phyloP scores from a whole-genome alignment of 2,797 vertebrate species.

The Sebastes iracundus region DNA sequence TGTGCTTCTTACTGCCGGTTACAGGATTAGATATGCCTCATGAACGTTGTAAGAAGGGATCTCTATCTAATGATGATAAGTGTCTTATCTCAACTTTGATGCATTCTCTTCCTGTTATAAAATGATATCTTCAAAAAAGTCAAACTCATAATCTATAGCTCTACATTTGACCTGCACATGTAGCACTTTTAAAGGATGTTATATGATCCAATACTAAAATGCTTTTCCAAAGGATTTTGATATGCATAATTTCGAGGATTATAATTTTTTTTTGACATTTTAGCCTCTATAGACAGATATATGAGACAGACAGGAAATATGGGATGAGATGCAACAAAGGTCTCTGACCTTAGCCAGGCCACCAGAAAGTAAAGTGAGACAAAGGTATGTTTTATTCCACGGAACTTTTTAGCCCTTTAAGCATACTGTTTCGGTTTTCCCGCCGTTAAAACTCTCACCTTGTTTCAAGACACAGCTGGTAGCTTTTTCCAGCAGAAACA shows the following conservation, averaged over 20 bases:
- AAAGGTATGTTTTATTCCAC: too few species aligned
- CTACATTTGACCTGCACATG: too few species aligned
- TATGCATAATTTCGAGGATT: neutral
- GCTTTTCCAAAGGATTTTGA: neutral
- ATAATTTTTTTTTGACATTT: neutral
- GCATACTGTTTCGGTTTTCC: too few species aligned
- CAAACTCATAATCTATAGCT: neutral
- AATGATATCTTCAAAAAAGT: neutral
- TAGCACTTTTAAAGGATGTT: neutral
- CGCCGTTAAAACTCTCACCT: too few species aligned
- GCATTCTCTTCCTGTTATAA: neutral
- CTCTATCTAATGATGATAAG: conserved; percentile 10
- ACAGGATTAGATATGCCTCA: conserved; percentile 11
- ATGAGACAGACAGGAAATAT: neutral
- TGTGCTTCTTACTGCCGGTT: neutral
- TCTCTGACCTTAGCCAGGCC: neutral
- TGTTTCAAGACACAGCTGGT: too few species aligned
- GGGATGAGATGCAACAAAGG: neutral
- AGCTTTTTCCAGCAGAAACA: rapidly evolving
- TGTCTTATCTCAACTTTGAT: neutral
- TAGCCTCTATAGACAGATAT: neutral
- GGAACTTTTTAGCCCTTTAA: too few species aligned
- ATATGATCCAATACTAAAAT: neutral
- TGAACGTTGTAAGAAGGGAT: neutral
- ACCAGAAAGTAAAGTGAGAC: too few species aligned